Evolutionary conservation across 2,797 vertebrate species (phyloP), one percentile per base, ranked within the genome.

Genomic region (Gallinago nigripennis): DNA sequence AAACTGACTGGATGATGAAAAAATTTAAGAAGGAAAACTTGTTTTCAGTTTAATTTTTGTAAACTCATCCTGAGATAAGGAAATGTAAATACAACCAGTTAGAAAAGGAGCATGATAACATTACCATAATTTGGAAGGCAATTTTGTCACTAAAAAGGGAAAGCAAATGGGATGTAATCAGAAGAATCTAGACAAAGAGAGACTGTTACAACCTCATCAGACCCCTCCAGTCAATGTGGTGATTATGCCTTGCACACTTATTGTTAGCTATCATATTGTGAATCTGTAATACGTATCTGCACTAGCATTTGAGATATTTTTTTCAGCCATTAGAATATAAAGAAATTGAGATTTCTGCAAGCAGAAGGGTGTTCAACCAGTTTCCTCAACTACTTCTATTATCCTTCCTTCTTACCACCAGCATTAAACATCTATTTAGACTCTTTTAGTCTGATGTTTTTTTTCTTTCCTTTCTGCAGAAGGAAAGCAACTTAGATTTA

Each of bases 101-200:
- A 88, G 53, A 81, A 51, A 92, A 92, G 79, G 69, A 93, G 11
- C 43, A 76, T 86, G 73, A 93, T 84, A 93, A 86, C 81, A 94
- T 95, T 95, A 92, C 51, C 93, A 90, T 94, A 90, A 95, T 90
- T 88, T 66, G 43, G 86, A 96, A 94, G 88, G 86, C 88, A 92
- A 66, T 73, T 93, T 86, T 93, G n/a, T 84, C 86, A 31, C 81
- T 94, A 73, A 73, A 94, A 88, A 73, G 23, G 39, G 73, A 80
- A 84, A 86, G 77, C 17, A 92, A 92, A 84, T 84, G 57, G 80
- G 33, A 66, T 64, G 81, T 60, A 95, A 95, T 95, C 93, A 96
- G 58, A 90, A 88, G 41, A 83, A 75, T 80, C 73, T 84, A 95
- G 90, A 86, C 72, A 87, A 94, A 91, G 37, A 89, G 43, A 88